These are phyloP conservation scores for Lobophora halterata DNA, from an alignment of 2,888 invertebrate species.

Conservation along the genomic window DNA sequence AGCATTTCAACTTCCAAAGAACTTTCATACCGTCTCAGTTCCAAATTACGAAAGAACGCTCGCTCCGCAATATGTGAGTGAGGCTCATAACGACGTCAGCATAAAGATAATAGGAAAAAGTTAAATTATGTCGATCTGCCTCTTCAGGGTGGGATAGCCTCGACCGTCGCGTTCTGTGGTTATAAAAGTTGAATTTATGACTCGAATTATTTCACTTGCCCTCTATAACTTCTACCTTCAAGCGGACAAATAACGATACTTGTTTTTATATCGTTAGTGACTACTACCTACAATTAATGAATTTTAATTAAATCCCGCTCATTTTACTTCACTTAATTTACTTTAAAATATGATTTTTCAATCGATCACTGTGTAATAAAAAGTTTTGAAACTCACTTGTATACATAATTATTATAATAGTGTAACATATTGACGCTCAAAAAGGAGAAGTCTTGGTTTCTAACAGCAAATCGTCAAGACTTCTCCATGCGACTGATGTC, in stretches of 20 bases:
- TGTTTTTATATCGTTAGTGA: too few species aligned
- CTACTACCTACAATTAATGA: too few species aligned
- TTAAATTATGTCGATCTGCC: constrained; percentile 78
- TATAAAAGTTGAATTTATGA: constrained; percentile 78
- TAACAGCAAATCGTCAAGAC: too few species aligned
- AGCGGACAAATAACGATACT: constrained; percentile 17
- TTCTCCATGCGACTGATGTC: too few species aligned
- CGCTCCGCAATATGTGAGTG: constrained; percentile 62
- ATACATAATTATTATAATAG: too few species aligned
- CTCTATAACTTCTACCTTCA: constrained; percentile 33
- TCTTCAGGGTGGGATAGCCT: constrained; percentile 49
- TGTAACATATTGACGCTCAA: too few species aligned
- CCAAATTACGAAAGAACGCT: constrained; percentile 57
- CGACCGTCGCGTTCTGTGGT: constrained; percentile 48
- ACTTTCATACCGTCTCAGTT: constrained; percentile 32
- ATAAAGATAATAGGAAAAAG: constrained; percentile 80
- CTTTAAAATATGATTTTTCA: too few species aligned
- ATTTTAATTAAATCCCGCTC: too few species aligned
- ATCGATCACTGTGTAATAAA: too few species aligned
- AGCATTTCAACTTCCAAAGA: constrained; percentile 29
- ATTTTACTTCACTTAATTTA: too few species aligned
- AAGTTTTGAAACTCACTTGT: too few species aligned
- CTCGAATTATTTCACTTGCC: constrained; percentile 71
- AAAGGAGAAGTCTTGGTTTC: too few species aligned
- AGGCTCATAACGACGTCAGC: constrained; percentile 70